phyloP scores from a whole-genome alignment of 2,113 vertebrate genomes.

The Hyla sarda region DNA sequence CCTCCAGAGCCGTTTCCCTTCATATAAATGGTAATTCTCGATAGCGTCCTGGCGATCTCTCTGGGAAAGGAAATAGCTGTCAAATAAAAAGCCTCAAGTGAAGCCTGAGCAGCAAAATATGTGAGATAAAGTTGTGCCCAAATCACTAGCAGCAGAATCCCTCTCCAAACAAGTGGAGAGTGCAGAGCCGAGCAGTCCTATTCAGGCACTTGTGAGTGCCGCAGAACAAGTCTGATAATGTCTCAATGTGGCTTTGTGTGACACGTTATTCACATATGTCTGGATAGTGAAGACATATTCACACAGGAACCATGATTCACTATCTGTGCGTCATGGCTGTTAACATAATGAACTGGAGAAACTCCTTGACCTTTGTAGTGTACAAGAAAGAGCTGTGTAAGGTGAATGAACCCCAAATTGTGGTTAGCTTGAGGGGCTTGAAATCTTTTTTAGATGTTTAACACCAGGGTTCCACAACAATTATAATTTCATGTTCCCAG shows the following conservation, averaged over 20 bases:
- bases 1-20: constrained; percentile 59
- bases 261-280: neutral
- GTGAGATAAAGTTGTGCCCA: constrained; percentile 6
- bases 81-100: constrained; percentile 67
- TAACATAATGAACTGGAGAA: too few species aligned
- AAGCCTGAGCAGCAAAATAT: constrained; percentile 43
- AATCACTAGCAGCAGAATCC: constrained; percentile 28
- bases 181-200: neutral
- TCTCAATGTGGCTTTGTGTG: neutral
- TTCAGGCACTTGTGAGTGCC: neutral
- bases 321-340: neutral
- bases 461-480: too few species aligned
- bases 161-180: constrained; percentile 36
- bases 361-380: too few species aligned
- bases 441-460: too few species aligned
- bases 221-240: constrained; percentile 11
- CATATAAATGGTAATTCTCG: constrained; percentile 56
- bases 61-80: constrained; percentile 68
- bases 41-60: constrained; percentile 60
- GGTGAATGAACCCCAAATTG: too few species aligned
- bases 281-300: neutral
- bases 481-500: too few species aligned
- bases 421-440: too few species aligned
- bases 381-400: too few species aligned
- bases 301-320: constrained; percentile 3